A percentile compares a stretch with the other conserved stretches of the same genome.
Conservation (phyloP, 2,797 vertebrate species). For the Rhodeus uyekii region DNA sequence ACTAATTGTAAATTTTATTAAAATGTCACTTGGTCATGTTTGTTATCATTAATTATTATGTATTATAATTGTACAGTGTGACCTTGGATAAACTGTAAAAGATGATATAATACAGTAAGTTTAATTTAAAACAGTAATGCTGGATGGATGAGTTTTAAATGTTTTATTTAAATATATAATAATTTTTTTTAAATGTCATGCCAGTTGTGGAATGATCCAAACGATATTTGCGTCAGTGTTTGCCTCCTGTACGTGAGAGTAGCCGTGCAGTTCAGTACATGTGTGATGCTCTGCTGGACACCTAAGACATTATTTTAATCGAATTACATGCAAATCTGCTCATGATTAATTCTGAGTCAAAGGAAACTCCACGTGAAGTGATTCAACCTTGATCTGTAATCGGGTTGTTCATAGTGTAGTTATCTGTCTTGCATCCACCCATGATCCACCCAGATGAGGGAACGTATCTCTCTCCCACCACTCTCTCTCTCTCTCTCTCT, state of each 20-base stretch:
- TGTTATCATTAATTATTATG: neutral
- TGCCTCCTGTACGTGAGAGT: neutral
- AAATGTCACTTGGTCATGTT: neutral
- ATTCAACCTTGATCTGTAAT: neutral
- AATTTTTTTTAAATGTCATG: too few relatives aligned
- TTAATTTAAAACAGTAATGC: neutral
- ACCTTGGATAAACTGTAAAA: neutral
- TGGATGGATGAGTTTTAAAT: too few relatives aligned
- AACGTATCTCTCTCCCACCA: neutral
- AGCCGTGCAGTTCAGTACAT: neutral
- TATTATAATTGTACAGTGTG: neutral
- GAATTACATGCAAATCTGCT: neutral
- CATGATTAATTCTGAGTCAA: constrained; percentile 14
- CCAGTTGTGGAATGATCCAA: neutral
- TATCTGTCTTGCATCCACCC: neutral
- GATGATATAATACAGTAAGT: neutral
- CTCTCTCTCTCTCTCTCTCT: constrained; percentile 17
- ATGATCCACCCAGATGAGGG: constrained; percentile 16
- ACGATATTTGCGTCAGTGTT: too few relatives aligned
- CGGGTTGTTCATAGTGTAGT: neutral
- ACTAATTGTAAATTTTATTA: neutral
- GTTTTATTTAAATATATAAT: too few relatives aligned
- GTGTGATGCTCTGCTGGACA: neutral
- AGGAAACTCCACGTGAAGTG: neutral
- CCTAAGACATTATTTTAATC: neutral